Conservation (phyloP, 2,797 vertebrate genomes). For the Anabacerthia variegaticeps region DNA sequence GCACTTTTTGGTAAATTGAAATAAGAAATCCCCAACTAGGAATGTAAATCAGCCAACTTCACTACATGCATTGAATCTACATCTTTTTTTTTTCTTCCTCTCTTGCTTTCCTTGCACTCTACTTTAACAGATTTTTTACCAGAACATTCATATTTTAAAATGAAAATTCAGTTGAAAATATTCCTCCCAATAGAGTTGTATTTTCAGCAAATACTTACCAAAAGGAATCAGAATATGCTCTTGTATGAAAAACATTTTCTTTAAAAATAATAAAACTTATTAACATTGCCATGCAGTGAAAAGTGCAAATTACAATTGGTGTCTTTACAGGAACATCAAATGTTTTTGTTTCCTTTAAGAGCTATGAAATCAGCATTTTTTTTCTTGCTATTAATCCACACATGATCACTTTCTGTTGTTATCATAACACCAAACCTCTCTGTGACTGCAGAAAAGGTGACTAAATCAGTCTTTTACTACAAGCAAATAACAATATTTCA, state of each 20-base stretch:
- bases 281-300: not conserved
- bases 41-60: slow-evolving; percentile 15
- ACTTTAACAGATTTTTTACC: not conserved
- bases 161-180: not conserved
- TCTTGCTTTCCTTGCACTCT: not conserved
- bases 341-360: not conserved
- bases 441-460: not conserved
- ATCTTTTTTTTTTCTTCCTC: not conserved
- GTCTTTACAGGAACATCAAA: not conserved
- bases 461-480: not conserved
- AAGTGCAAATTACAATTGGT: not conserved
- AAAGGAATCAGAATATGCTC: not conserved
- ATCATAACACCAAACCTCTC: not conserved
- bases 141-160: slow-evolving; percentile 42
- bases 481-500: not conserved
- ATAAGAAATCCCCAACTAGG: not conserved
- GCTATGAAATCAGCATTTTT: not conserved
- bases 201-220: slow-evolving; percentile 3
- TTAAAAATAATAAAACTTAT: not conserved
- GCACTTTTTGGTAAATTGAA: not conserved
- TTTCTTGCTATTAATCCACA: not conserved
- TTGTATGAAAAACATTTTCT: not conserved
- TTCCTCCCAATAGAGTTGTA: not conserved
- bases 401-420: not conserved
- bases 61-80: not conserved